phyloP scores from a whole-genome alignment of 2,888 invertebrate species.

The Lacanobia oleracea region DNA sequence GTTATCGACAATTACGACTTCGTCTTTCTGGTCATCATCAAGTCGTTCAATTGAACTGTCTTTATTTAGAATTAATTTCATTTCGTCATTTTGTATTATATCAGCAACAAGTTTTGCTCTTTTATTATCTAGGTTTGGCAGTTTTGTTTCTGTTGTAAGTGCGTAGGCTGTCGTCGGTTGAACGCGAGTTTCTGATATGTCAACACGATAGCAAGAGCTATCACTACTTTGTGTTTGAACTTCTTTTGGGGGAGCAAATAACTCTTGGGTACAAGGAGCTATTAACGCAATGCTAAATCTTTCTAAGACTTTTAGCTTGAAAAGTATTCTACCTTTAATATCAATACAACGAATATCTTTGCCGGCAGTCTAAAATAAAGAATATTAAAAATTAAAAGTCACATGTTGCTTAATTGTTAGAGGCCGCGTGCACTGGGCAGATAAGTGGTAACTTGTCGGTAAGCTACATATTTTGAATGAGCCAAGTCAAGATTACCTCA shows the following conservation, averaged over 20 bases:
- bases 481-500: background rate
- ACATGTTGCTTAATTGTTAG: background rate
- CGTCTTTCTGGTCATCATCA: slow-evolving; percentile 69
- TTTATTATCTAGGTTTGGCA: slow-evolving; percentile 75
- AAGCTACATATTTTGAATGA: background rate
- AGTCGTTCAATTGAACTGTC: slow-evolving; percentile 68
- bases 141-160: slow-evolving; percentile 72
- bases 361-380: slow-evolving; percentile 77
- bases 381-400: background rate
- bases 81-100: slow-evolving; percentile 85
- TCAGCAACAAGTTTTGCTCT: slow-evolving; percentile 86
- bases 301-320: slow-evolving; percentile 85
- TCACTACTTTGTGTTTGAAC: slow-evolving; percentile 50
- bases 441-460: background rate
- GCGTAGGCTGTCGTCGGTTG: slow-evolving; percentile 73
- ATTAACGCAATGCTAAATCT: slow-evolving; percentile 85
- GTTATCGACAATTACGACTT: slow-evolving; percentile 67
- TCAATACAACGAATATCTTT: slow-evolving; percentile 82
- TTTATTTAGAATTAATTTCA: slow-evolving; percentile 83
- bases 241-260: slow-evolving; percentile 42
- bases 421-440: background rate
- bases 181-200: slow-evolving; percentile 70
- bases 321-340: slow-evolving; percentile 85
- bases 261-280: slow-evolving; percentile 82
- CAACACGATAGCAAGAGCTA: slow-evolving; percentile 80